Percentiles rank a stretch among this genome's conserved stretches.
Conservation (phyloP, 2,888 invertebrate genomes). For the Himalopsyche kuldschensis region DNA sequence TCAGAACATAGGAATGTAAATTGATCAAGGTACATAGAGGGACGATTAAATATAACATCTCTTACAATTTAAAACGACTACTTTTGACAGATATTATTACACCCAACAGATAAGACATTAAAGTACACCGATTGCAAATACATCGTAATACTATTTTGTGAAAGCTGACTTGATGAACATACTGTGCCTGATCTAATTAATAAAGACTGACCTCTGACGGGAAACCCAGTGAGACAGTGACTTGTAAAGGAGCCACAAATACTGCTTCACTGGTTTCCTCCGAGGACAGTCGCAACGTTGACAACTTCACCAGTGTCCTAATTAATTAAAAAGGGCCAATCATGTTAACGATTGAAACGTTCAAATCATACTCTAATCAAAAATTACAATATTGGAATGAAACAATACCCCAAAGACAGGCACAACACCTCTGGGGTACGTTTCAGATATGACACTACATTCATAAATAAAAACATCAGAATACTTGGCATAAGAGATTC, state of each 20-base stretch:
- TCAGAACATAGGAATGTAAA: slow-evolving; percentile 30
- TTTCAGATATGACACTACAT: slow-evolving; percentile 8
- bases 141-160: slow-evolving; percentile 21
- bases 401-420: slow-evolving; percentile 32
- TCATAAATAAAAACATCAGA: not conserved
- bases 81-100: slow-evolving; percentile 17
- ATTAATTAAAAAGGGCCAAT: not conserved
- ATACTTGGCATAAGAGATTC: not conserved
- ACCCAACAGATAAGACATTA: slow-evolving; percentile 33
- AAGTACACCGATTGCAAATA: slow-evolving; percentile 28
- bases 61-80: slow-evolving; percentile 12
- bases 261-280: slow-evolving; percentile 15
- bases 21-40: slow-evolving; percentile 28
- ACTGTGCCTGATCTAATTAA: slow-evolving; percentile 49
- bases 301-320: not conserved
- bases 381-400: not conserved
- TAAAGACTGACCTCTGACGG: slow-evolving; percentile 9
- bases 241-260: slow-evolving; percentile 37
- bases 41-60: slow-evolving; percentile 10
- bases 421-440: slow-evolving; percentile 30
- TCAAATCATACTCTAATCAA: not conserved
- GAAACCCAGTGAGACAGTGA: slow-evolving; percentile 14
- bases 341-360: not conserved
- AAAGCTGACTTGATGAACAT: slow-evolving; percentile 61
- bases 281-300: slow-evolving; percentile 11